A percentile compares a stretch with the other conserved stretches of the same genome.
phyloP scores from a whole-genome alignment of 2,888 invertebrate genomes.

The Timema cristinae region DNA sequence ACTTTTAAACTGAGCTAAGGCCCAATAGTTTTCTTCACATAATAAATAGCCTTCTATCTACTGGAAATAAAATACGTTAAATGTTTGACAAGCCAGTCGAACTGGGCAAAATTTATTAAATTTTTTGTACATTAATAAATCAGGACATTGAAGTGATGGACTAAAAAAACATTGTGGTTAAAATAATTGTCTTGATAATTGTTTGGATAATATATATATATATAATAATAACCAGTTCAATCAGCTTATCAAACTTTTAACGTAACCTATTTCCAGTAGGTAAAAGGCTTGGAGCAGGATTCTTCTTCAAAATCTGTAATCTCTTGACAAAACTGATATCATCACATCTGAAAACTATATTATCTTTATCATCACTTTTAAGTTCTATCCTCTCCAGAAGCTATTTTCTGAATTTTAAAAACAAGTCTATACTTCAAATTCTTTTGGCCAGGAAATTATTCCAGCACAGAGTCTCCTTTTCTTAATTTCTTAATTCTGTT shows the following conservation, averaged over 20 bases:
- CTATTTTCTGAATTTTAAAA: conserved; percentile 8
- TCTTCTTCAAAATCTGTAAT: conserved; percentile 3
- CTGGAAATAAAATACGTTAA: neutral
- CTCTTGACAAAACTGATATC: conserved; percentile 11
- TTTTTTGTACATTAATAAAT: no score
- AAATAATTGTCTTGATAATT: no score
- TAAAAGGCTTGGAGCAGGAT: neutral
- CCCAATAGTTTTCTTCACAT: no score
- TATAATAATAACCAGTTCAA: neutral
- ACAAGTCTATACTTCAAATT: neutral
- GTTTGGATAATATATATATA: no score
- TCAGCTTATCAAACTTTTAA: conserved; percentile 9
- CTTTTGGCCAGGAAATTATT: neutral
- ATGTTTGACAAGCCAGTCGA: conserved; percentile 11
- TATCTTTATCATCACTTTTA: conserved; percentile 13
- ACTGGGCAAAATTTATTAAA: neutral
- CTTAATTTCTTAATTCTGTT: neutral
- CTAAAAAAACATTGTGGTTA: no score
- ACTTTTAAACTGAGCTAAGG: no score
- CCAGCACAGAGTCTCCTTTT: conserved; percentile 11
- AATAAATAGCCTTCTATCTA: neutral
- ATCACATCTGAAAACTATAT: conserved; percentile 2
- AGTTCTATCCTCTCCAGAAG: neutral
- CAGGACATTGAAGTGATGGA: no score
- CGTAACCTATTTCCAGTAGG: conserved; percentile 2